Evolutionary conservation across 1,140 invertebrate genomes (phyloP), one percentile per base, ranked within the genome.

Genomic region (Bradynema listronoti): DNA sequence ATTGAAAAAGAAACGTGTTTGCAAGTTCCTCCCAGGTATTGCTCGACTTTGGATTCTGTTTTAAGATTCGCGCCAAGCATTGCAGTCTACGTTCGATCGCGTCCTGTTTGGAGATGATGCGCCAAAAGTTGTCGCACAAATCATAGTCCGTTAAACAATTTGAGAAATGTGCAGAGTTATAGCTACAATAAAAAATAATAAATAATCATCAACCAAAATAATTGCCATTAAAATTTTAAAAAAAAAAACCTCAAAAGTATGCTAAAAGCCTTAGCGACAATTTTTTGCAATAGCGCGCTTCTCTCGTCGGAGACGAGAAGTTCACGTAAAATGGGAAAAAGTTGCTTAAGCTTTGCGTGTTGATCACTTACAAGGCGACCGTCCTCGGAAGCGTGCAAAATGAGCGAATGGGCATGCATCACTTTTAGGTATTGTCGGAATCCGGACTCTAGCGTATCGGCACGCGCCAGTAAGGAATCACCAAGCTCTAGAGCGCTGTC

Each of bases 11-110:
- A 25, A 66, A 71, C 5, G 62, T 24, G n/a, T 66, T 1, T 11
- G 43, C 66, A 22, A 66, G 42, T 16, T 66, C 64, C 33, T 71
- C 66, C 64, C 64, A 66, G 14, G 66, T 19, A 41, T 72, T 61
- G 3, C 36, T 29, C 32, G 39, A 51, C 24, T n/a, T 16, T 4
- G 42, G 41, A 45, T 69, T 65, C 7, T 22, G 29, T n/a, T 45
- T n/a, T 30, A 71, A 24, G 9, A 66, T 52, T 19, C 30, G n/a
- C 19, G 24, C 29, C 43, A 66, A 58, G 22, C 24, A 71, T 14
- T 33, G n/a, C 24, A 71, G 34, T 11, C 49, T 39, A 16, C 24
- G 11, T 22, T 71, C 33, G 32, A 56, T 30, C 24, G 66, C 27
- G 6, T 70, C 59, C 6, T 29, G 27, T 47, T 47, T 39, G 29